Percentiles rank a stretch among this genome's conserved stretches.
phyloP scores from a whole-genome alignment of 2,888 invertebrate species.

The Tortricodes alternella region DNA sequence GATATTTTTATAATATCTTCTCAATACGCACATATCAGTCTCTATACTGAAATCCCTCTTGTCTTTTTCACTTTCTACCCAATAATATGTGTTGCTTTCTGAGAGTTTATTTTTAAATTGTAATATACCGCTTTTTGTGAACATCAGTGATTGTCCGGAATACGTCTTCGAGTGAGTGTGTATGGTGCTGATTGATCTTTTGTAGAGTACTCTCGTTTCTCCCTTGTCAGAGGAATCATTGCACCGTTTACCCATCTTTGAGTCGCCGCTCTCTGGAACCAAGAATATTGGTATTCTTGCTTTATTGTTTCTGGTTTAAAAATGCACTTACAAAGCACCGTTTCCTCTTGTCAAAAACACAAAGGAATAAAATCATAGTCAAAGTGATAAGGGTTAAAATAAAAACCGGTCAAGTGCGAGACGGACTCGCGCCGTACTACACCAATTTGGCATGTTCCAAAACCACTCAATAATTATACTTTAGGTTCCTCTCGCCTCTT shows the following conservation, averaged over 20 bases:
- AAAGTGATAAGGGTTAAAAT: background rate
- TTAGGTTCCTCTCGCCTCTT: too few species aligned
- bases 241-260: constrained; percentile 52
- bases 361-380: background rate
- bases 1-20: constrained; percentile 55
- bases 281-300: constrained; percentile 64
- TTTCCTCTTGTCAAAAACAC: too few species aligned
- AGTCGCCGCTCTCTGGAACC: constrained; percentile 60
- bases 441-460: too few species aligned
- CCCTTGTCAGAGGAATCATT: constrained; percentile 40
- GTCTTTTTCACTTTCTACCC: constrained; percentile 44
- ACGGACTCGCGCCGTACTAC: too few species aligned
- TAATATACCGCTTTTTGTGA: constrained; percentile 45
- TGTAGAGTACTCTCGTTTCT: constrained; percentile 53
- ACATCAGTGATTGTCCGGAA: constrained; percentile 51
- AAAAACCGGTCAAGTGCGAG: too few species aligned
- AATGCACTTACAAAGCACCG: background rate
- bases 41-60: constrained; percentile 68
- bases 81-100: constrained; percentile 41
- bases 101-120: constrained; percentile 51
- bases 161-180: constrained; percentile 53
- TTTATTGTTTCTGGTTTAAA: constrained; percentile 4
- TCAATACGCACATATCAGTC: constrained; percentile 63
- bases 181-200: constrained; percentile 55
- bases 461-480: too few species aligned